phyloP scores from a whole-genome alignment of 2,797 vertebrate genomes.

The Eurystomus glaucurus region DNA sequence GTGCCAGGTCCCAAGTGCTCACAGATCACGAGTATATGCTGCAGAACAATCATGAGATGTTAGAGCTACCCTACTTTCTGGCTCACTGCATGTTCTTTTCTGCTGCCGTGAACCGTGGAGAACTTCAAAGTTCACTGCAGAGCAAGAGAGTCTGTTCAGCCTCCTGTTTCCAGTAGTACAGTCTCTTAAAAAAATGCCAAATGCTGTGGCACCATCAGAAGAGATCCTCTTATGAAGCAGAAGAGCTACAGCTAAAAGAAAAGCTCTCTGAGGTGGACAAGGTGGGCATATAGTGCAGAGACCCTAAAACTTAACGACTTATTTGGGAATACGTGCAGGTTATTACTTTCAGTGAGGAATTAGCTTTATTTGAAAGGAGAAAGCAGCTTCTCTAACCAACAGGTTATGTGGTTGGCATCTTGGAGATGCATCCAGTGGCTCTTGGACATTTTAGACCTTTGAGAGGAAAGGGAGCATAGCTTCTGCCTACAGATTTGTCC shows the following conservation, averaged over 20 bases:
- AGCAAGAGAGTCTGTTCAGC: background rate
- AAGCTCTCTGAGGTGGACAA: background rate
- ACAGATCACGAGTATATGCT: background rate
- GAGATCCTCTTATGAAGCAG: background rate
- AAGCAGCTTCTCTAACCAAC: background rate
- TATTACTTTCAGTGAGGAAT: background rate
- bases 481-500: background rate
- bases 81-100: background rate
- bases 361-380: background rate
- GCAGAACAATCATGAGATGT: background rate
- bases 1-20: background rate
- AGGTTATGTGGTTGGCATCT: too few relatives aligned
- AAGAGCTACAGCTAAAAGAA: background rate
- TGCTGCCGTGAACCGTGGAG: background rate
- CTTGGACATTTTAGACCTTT: background rate
- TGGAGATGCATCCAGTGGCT: background rate
- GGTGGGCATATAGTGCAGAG: background rate
- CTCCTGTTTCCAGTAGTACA: background rate
- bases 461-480: background rate
- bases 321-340: background rate
- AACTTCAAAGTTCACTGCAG: background rate
- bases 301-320: background rate
- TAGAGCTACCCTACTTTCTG: background rate
- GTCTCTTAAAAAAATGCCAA: background rate
- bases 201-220: background rate